Base-by-base conservation (phyloP, 2,888 invertebrate species). In the Arrhopalites spinosus region DNA sequence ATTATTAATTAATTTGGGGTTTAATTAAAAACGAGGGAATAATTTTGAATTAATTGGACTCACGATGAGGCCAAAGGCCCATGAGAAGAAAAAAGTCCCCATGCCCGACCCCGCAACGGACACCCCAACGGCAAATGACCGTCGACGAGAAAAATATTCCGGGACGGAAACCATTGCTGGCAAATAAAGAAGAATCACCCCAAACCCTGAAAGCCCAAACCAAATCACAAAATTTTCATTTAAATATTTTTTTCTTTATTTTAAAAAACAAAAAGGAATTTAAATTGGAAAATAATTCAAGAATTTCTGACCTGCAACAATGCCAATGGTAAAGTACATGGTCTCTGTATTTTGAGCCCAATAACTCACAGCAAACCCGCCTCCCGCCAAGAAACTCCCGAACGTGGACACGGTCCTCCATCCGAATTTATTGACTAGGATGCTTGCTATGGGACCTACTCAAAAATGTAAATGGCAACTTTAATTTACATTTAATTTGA, bases 11-110 rank as follows among this genome's bases (percentile, higher is more conserved):
- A 11, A 36, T 11, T 7, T 36, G 36, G 36, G 11, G 53, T 47
- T 47, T 17, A 47, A 47, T 47, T 47, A 17, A n/a, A 47, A 47
- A 47, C n/a, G n/a, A n/a, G n/a, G n/a, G 53, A 53, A 3, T 8
- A 53, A 53, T 36, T 36, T 36, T 11, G 5, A 36, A 7, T 3
- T 36, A 36, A 36, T 7, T 36, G 5, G 36, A 11, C 5, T 11
- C 36, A 36, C 3, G 11, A 36, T 36, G 5, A 36, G 36, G 3
- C 50, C 50, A n/a, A n/a, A 50, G 15, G 50, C 20, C 43, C 43
- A 45, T 30, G 53, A 53, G n/a, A 70, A 53, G 7, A 36, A 23
- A 17, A 70, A 53, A 27, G 70, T 70, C 13, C 70, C 70, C 2
- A 56, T 3, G 2, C 70, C 70, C 13, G 45, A 11, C 17, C 70